These are phyloP conservation scores for Leptonema lineaticorne DNA, from an alignment of 1,140 invertebrate genomes.

Conservation along the genomic window DNA sequence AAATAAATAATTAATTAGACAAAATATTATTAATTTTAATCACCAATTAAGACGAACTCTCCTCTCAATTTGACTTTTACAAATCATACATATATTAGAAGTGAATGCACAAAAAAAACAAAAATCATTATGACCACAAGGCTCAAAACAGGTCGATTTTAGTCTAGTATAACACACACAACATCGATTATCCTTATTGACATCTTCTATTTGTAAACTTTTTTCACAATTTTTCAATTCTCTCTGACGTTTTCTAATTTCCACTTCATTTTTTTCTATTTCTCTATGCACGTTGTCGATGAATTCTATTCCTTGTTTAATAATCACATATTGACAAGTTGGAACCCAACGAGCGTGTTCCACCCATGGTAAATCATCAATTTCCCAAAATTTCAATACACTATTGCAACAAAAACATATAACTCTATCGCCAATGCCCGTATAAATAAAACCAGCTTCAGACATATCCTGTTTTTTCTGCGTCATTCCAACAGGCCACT, in stretches of 20 bases:
- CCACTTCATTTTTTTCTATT: no score
- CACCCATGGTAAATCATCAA: background rate
- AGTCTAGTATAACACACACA: background rate
- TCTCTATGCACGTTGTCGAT: background rate
- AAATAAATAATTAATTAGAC: no score
- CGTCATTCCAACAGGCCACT: background rate
- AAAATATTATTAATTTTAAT: no score
- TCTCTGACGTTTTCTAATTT: background rate
- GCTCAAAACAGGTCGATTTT: background rate
- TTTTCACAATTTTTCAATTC: background rate
- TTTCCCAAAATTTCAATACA: background rate
- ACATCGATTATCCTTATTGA: background rate
- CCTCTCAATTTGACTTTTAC: no score
- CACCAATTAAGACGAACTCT: no score
- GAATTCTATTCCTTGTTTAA: background rate
- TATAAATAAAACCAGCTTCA: slow-evolving; percentile 17
- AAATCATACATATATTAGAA: background rate
- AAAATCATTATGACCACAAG: background rate
- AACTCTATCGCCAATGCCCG: background rate
- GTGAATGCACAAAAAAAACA: background rate
- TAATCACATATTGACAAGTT: background rate
- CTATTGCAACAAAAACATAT: background rate
- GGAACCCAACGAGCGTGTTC: slow-evolving; percentile 15
- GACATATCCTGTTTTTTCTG: background rate
- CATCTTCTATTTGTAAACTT: background rate